These are phyloP conservation scores for Macrobrachium nipponense DNA, from an alignment of 1,140 invertebrate genomes.

Conservation along the genomic window DNA sequence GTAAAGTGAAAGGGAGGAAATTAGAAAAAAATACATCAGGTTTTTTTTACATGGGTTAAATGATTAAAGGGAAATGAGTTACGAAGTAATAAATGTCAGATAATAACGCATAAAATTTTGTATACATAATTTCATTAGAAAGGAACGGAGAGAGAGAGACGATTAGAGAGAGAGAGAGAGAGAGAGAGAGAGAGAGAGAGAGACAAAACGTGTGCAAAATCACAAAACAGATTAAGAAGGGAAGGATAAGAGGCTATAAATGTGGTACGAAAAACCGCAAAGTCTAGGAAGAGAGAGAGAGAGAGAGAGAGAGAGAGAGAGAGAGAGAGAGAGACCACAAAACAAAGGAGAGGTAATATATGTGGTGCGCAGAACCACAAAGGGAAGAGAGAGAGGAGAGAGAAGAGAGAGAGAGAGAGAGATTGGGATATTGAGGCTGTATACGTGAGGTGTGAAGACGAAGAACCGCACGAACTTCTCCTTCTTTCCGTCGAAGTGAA, in stretches of 20 bases:
- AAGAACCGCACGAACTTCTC: no score
- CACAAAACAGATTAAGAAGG: background rate
- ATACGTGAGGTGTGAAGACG: no score
- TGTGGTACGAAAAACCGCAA: background rate
- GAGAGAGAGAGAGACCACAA: background rate
- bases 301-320: background rate
- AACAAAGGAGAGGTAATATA: background rate
- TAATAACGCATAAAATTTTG: no score
- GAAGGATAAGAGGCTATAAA: background rate
- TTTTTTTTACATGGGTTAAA: no score
- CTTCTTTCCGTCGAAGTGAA: no score
- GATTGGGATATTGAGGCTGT: background rate
- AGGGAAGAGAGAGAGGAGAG: slow-evolving; percentile 16
- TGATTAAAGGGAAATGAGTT: no score
- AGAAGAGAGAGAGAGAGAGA: slow-evolving; percentile 10
- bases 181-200: background rate
- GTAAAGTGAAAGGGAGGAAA: no score
- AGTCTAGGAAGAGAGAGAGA: slow-evolving; percentile 4
- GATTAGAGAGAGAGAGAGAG: no score
- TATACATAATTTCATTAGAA: no score
- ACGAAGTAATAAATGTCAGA: no score
- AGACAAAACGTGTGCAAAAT: background rate
- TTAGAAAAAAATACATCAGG: no score
- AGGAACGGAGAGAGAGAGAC: background rate
- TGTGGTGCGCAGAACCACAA: background rate